A percentile compares a stretch with the other conserved stretches of the same genome.
phyloP scores from a whole-genome alignment of 2,797 vertebrate genomes.

The Stomatorhinus walkeri region DNA sequence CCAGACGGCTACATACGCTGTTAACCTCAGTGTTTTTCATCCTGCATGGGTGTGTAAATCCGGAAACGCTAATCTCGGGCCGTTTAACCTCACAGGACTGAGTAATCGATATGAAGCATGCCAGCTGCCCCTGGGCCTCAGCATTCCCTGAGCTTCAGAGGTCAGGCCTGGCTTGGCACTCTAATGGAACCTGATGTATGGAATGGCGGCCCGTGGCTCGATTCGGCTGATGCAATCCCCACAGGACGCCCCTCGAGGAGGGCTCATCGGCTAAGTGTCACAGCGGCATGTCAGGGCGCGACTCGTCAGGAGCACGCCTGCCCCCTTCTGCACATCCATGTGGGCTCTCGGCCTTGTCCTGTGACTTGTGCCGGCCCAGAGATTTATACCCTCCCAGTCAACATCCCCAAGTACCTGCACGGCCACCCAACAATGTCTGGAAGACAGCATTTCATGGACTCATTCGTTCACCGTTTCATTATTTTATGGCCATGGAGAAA shows the following conservation, averaged over 20 bases:
- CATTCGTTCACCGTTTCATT: background rate
- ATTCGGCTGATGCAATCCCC: background rate
- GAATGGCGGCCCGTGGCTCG: background rate
- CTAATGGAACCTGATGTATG: constrained; percentile 20
- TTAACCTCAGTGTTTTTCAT: background rate
- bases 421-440: background rate
- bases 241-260: background rate
- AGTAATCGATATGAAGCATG: background rate
- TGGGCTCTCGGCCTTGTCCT: background rate
- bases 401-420: background rate
- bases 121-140: background rate
- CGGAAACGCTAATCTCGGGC: background rate
- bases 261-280: background rate
- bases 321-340: background rate
- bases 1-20: background rate
- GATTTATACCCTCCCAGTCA: background rate
- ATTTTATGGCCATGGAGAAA: background rate
- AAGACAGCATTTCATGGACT: background rate
- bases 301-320: background rate
- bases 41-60: background rate
- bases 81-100: background rate
- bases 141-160: background rate
- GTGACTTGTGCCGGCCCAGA: background rate
- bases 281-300: background rate
- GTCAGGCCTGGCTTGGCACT: background rate